phyloP scores from a whole-genome alignment of 2,888 invertebrate species.

The Drosophila histrio region DNA sequence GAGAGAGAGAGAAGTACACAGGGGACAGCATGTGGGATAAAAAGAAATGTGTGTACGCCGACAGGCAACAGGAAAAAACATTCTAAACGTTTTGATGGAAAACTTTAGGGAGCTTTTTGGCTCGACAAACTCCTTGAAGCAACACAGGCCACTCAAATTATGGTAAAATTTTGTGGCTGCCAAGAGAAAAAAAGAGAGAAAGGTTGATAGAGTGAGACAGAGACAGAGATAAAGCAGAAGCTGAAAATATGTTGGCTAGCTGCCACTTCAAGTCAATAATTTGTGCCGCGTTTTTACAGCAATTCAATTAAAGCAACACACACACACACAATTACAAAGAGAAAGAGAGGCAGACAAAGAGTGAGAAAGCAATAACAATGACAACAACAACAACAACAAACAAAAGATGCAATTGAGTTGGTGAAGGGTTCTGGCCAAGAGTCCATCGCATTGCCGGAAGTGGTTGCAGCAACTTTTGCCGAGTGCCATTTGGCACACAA shows the following conservation, averaged over 20 bases:
- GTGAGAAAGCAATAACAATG: not conserved
- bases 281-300: slow-evolving; percentile 61
- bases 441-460: slow-evolving; percentile 63
- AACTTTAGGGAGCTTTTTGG: slow-evolving; percentile 62
- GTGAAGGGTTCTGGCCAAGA: slow-evolving; percentile 56
- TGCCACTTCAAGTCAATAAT: slow-evolving; percentile 59
- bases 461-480: slow-evolving; percentile 63
- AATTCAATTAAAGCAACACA: slow-evolving; percentile 63
- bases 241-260: slow-evolving; percentile 40
- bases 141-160: slow-evolving; percentile 60
- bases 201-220: not conserved
- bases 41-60: slow-evolving; percentile 56
- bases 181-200: slow-evolving; percentile 4
- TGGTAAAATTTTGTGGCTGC: slow-evolving; percentile 46
- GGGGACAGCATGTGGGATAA: slow-evolving; percentile 45
- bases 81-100: slow-evolving; percentile 72
- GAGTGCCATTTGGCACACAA: slow-evolving; percentile 72
- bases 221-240: not conserved
- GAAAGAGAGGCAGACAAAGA: not conserved
- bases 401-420: slow-evolving; percentile 62
- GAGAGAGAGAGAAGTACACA: not conserved
- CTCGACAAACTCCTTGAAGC: slow-evolving; percentile 54
- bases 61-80: slow-evolving; percentile 70
- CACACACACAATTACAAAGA: slow-evolving; percentile 7
- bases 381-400: slow-evolving; percentile 21